Base-by-base conservation (phyloP, 2,888 invertebrate genomes). In the Drosophila mettleri region DNA sequence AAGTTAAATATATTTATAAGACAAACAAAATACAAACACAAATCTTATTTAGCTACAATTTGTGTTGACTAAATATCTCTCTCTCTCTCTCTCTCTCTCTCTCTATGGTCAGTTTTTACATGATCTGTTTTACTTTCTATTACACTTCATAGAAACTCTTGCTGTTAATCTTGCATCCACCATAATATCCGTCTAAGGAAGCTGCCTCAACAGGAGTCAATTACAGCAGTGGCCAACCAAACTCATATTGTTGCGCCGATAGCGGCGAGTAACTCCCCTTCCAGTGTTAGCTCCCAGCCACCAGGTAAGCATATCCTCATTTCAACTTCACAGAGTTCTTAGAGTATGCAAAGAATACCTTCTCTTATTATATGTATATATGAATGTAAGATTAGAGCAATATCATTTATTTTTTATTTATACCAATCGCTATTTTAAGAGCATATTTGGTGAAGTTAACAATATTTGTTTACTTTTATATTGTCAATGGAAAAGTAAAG, bases 251-350 rank as follows among this genome's bases (percentile, higher is more conserved):
- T 91, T 77, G 93, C 94, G 91, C 93, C 93, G 91, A 93, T 93
- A 79, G 93, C 94, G 90, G 94, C 94, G 89, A 94, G 93, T 82
- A 93, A 93, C 81, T 94, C 94, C 80, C 94, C 94, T 81, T 94
- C 94, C 89, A 94, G 94, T 91, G 93, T 92, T 84, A 92, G 90
- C 80, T 92, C 92, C 79, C 92, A 93, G 83, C 92, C 92, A 75
- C 90, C 92, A 92, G 93, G 92, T 93, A 83, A 91, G 91, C 69
- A 49, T 10, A 18, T 3, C 14, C 18, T 3, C 9, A 22, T n/a
- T 29, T 2, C 6, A 20, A 12, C 9, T 24, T 16, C 9, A 22
- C 3, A 3, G 1, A 8, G 8, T 38, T 18, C 1, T 16, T 8
- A 16, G 16, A 7, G 34, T 33, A 33, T 10, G 14, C 14, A 33